phyloP scores from a whole-genome alignment of 2,797 vertebrate genomes.

The Hoplostethus mediterraneus region DNA sequence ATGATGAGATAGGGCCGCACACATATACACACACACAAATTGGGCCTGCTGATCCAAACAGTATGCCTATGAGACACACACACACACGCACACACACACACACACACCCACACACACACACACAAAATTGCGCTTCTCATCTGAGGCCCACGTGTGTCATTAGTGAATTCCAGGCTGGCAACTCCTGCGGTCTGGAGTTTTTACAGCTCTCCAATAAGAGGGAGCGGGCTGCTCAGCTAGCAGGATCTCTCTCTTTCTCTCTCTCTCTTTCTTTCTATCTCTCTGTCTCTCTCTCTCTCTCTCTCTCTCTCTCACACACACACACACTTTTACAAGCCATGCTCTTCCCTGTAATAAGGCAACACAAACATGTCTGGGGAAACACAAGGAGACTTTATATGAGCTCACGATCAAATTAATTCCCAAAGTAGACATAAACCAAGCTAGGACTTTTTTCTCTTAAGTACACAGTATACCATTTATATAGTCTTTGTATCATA shows the following conservation, averaged over 20 bases:
- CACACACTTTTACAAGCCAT: constrained; percentile 68
- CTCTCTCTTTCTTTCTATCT: constrained; percentile 43
- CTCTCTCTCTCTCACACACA: constrained; percentile 39
- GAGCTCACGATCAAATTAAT: constrained; percentile 73
- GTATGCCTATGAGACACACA: constrained; percentile 48
- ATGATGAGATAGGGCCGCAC: constrained; percentile 69
- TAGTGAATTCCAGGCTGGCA: constrained; percentile 84
- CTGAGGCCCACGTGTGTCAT: constrained; percentile 84
- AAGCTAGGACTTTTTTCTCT: constrained; percentile 65
- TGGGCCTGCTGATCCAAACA: constrained; percentile 67
- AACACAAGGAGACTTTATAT: constrained; percentile 71
- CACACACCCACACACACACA: constrained; percentile 49
- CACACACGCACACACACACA: constrained; percentile 33
- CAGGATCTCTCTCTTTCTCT: constrained; percentile 62
- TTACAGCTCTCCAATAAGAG: constrained; percentile 79
- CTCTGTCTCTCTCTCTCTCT: constrained; percentile 8
- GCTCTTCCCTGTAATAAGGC: constrained; percentile 81
- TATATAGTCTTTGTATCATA: constrained; percentile 52
- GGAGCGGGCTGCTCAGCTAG: constrained; percentile 63
- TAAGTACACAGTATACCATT: constrained; percentile 32
- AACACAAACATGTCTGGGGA: constrained; percentile 77
- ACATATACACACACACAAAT: constrained; percentile 61
- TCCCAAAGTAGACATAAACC: constrained; percentile 67
- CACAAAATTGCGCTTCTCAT: constrained; percentile 80
- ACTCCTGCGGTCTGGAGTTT: constrained; percentile 81